phyloP scores from a whole-genome alignment of 2,113 vertebrate species.

The Callorhinus ursinus region DNA sequence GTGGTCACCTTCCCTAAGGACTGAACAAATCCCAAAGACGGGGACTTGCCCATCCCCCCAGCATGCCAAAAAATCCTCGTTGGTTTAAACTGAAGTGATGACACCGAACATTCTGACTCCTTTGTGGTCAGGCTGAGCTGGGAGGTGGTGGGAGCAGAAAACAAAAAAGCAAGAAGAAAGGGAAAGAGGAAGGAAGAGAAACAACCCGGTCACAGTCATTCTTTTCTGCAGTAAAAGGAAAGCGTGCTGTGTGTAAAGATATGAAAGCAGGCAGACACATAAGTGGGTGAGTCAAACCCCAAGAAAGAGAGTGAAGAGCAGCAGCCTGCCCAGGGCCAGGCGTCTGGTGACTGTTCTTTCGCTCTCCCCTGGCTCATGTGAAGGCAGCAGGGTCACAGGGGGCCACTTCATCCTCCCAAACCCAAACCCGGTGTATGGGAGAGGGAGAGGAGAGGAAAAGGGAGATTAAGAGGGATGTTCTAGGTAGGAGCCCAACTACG shows the following conservation, averaged over 20 bases:
- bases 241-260: not conserved
- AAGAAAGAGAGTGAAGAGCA: not conserved
- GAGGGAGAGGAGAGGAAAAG: not conserved
- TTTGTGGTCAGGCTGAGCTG: not conserved
- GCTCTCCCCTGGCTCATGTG: not conserved
- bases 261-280: not conserved
- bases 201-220: not conserved
- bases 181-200: not conserved
- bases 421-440: not conserved
- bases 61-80: not conserved
- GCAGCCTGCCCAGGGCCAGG: not conserved
- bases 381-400: not conserved
- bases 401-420: not conserved
- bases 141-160: not conserved
- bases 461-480: not conserved
- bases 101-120: not conserved
- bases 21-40: not conserved
- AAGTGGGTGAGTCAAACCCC: not conserved
- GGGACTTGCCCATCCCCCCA: not conserved
- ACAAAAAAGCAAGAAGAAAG: not conserved
- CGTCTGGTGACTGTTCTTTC: not conserved
- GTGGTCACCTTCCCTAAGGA: slow-evolving; percentile 14
- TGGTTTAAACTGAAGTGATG: not conserved
- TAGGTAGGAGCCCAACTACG: not conserved
- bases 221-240: not conserved